phyloP scores from a whole-genome alignment of 2,797 vertebrate species.

The Xyrichtys novacula region DNA sequence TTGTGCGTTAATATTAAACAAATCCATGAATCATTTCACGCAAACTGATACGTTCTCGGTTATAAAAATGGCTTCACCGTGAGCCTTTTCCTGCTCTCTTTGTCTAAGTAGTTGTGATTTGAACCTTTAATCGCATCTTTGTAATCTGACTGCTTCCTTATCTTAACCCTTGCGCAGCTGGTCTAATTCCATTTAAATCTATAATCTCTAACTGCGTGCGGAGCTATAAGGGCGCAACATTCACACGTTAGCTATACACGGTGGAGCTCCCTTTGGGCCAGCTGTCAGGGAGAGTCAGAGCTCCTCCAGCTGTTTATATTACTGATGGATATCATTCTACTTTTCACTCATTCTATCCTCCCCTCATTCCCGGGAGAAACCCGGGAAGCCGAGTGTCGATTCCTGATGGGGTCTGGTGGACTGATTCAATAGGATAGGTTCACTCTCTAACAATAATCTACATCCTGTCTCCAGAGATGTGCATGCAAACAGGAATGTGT shows the following conservation, averaged over 20 bases:
- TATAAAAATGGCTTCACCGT: background rate
- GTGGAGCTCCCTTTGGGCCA: slow-evolving; percentile 29
- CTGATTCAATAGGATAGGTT: slow-evolving; percentile 53
- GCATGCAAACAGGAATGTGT: slow-evolving; percentile 32
- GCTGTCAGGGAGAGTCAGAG: slow-evolving; percentile 28
- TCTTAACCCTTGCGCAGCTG: slow-evolving; percentile 46
- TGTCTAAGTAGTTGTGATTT: background rate
- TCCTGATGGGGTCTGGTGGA: slow-evolving; percentile 37
- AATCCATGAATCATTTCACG: background rate
- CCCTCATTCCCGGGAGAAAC: slow-evolving; percentile 32
- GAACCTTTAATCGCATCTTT: slow-evolving; percentile 34
- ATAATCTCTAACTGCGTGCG: slow-evolving; percentile 35
- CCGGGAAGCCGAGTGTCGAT: slow-evolving; percentile 40
- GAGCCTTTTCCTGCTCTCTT: background rate
- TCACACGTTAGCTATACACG: slow-evolving; percentile 27
- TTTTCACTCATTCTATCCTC: slow-evolving; percentile 42
- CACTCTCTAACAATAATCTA: slow-evolving; percentile 41
- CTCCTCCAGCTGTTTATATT: slow-evolving; percentile 58
- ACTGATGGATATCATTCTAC: slow-evolving; percentile 59
- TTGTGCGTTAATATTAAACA: background rate
- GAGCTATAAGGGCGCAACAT: slow-evolving; percentile 27
- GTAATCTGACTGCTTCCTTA: slow-evolving; percentile 49
- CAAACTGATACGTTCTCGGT: background rate
- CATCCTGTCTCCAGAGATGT: slow-evolving; percentile 29
- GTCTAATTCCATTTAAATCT: slow-evolving; percentile 39